Conservation (phyloP, 2,797 vertebrate species). For the Bovichtus diacanthus region DNA sequence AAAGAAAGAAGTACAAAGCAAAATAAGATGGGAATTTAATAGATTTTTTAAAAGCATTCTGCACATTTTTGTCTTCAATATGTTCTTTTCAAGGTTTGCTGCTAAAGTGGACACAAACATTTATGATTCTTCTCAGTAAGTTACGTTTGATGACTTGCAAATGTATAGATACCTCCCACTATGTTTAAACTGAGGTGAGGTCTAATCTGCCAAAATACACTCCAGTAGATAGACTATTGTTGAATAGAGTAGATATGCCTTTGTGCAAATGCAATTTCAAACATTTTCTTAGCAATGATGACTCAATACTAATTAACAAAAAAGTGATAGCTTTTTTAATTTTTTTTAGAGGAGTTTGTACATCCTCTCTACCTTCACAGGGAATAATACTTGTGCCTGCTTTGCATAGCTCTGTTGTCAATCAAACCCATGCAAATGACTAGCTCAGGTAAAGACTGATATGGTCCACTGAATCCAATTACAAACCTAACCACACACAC, state of each 20-base stretch:
- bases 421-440: constrained; percentile 77
- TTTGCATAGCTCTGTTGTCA: constrained; percentile 76
- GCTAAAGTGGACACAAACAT: background rate
- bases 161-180: constrained; percentile 20
- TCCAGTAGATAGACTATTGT: background rate
- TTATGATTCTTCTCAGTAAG: constrained; percentile 5
- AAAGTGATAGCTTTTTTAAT: constrained; percentile 46
- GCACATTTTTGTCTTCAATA: background rate
- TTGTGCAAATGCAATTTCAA: constrained; percentile 38
- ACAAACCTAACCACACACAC: constrained; percentile 73
- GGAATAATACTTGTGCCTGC: constrained; percentile 50
- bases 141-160: constrained; percentile 25
- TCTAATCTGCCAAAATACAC: constrained; percentile 26
- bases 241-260: constrained; percentile 18
- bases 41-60: too few relatives aligned
- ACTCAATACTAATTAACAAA: constrained; percentile 54
- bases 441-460: constrained; percentile 76
- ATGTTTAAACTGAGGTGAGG: constrained; percentile 9
- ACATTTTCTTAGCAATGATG: constrained; percentile 52
- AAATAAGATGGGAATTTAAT: background rate
- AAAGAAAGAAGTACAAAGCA: background rate
- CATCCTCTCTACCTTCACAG: constrained; percentile 25
- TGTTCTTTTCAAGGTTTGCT: background rate
- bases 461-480: constrained; percentile 80
- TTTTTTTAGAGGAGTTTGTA: constrained; percentile 36